Evolutionary conservation across 2,888 invertebrate genomes (phyloP).

Genomic region (Philereme vetulata): DNA sequence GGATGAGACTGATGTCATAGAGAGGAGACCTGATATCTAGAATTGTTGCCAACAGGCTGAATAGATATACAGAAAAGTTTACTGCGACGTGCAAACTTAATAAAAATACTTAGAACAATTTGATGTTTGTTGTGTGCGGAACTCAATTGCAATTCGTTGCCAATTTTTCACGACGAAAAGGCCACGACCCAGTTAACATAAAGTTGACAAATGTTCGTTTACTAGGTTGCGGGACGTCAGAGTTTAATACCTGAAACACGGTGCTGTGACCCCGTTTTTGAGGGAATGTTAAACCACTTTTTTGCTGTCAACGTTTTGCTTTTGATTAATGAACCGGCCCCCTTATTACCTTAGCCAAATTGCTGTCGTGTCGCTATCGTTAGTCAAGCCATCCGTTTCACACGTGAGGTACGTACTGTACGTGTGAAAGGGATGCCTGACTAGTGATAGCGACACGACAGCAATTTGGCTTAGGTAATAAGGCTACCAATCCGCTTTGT

Average conservation of each 20-base stretch:
- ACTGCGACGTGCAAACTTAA: neutral
- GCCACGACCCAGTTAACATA: conserved; percentile 35
- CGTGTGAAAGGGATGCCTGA: too few species aligned
- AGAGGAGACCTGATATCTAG: too few species aligned
- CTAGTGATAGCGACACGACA: too few species aligned
- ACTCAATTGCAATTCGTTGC: conserved; percentile 8
- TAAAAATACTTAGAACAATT: neutral
- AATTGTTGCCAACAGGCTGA: too few species aligned
- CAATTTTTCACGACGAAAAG: conserved; percentile 31
- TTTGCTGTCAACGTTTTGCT: neutral
- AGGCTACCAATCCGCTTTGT: too few species aligned
- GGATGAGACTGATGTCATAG: too few species aligned
- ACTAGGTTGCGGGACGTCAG: conserved; percentile 25
- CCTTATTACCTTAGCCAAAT: too few species aligned
- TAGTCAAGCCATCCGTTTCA: too few species aligned
- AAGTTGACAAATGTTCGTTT: conserved; percentile 32
- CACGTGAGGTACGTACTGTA: too few species aligned
- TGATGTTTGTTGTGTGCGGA: neutral
- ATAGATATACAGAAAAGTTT: too few species aligned
- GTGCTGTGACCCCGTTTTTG: conserved; percentile 22
- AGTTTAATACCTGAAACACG: conserved; percentile 26
- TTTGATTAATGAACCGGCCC: neutral
- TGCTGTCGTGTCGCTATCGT: too few species aligned
- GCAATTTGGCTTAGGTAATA: too few species aligned
- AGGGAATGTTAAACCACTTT: conserved; percentile 7